A percentile compares a stretch with the other conserved stretches of the same genome.
Conservation (phyloP, 2,888 invertebrate genomes). For the Globia sparganii region DNA sequence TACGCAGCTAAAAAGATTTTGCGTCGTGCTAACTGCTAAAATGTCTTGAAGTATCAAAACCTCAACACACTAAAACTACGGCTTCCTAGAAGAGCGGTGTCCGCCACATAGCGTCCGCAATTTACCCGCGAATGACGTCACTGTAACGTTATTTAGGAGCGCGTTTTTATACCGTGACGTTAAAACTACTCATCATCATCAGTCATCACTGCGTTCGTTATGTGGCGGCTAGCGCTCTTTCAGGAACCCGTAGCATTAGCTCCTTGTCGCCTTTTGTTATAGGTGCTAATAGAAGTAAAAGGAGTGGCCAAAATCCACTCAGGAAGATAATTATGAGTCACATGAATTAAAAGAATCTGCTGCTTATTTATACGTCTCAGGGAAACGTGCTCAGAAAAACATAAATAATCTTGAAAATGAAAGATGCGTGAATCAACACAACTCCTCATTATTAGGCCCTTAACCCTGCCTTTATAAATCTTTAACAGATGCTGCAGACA, state of each 20-base stretch:
- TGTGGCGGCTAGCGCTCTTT: neutral
- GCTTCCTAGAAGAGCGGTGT: neutral
- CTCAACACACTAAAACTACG: neutral
- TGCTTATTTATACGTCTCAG: constrained; percentile 1
- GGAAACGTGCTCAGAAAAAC: neutral
- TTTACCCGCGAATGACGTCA: neutral
- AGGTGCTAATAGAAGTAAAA: neutral
- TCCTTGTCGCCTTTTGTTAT: neutral
- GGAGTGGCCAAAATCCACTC: neutral
- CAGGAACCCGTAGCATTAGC: neutral
- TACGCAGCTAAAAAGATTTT: neutral
- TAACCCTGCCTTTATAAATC: constrained; percentile 36
- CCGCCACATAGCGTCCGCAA: neutral
- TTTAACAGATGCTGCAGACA: constrained; percentile 22
- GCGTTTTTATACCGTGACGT: neutral
- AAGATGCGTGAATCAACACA: constrained; percentile 16
- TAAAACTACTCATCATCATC: neutral
- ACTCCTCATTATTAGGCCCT: constrained; percentile 25
- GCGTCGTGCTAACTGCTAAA: neutral
- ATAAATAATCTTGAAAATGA: constrained; percentile 11
- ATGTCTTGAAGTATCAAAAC: neutral
- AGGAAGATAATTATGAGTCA: constrained; percentile 9
- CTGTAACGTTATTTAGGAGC: neutral
- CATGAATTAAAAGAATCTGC: neutral
- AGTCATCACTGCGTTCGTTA: neutral